These are phyloP conservation scores for Bettongia penicillata DNA, from an alignment of 2,113 vertebrate genomes.

Conservation along the genomic window DNA sequence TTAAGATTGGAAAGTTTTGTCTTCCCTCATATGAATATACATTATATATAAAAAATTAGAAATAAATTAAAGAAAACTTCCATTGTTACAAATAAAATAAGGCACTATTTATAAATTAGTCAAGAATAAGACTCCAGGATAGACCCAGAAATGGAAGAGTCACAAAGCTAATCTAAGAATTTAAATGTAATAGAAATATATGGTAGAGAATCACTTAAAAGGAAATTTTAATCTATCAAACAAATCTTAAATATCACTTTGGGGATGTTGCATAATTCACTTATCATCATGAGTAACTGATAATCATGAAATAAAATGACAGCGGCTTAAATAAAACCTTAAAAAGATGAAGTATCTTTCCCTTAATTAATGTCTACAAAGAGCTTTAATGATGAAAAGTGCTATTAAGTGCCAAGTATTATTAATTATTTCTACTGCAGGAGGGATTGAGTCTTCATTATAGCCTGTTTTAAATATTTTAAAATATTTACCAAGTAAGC, in stretches of 20 bases:
- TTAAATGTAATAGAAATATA: neutral
- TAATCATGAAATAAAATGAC: slow-evolving; percentile 49
- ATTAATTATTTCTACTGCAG: slow-evolving; percentile 69
- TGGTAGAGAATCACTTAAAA: neutral
- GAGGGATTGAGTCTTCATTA: slow-evolving; percentile 55
- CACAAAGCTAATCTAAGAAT: neutral
- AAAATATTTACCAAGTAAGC: slow-evolving; percentile 70
- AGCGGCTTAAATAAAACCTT: slow-evolving; percentile 39
- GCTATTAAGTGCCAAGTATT: slow-evolving; percentile 63
- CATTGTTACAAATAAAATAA: slow-evolving; percentile 3
- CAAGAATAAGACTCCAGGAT: slow-evolving; percentile 11
- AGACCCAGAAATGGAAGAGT: neutral
- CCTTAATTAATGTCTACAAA: slow-evolving; percentile 74
- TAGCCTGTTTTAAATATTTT: slow-evolving; percentile 65
- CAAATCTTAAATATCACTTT: neutral
- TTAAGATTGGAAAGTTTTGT: neutral
- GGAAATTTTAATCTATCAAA: neutral
- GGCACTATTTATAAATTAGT: neutral
- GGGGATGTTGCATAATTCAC: slow-evolving; percentile 21
- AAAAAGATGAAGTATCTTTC: slow-evolving; percentile 63
- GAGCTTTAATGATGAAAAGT: slow-evolving; percentile 73
- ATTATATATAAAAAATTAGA: slow-evolving; percentile 35
- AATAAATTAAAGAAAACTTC: slow-evolving; percentile 16
- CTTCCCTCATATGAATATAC: neutral
- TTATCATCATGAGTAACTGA: neutral